These are phyloP conservation scores for Stramonita haemastoma DNA, from an alignment of 2,888 invertebrate species.

Conservation along the genomic window DNA sequence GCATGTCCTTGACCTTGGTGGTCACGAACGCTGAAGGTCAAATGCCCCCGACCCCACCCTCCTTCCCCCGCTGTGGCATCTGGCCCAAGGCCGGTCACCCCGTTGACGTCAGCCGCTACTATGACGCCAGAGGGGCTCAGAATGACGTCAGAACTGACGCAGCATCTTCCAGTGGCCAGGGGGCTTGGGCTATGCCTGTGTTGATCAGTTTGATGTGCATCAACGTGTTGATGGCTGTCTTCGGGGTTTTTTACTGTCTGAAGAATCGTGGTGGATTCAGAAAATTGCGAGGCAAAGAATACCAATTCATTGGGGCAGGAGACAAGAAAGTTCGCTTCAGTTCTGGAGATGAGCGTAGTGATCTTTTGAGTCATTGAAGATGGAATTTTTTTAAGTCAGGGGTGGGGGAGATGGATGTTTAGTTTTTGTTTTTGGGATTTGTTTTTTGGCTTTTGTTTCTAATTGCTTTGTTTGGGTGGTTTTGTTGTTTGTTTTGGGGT, in stretches of 20 bases:
- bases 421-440: too few relatives aligned
- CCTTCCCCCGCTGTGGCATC: conserved; percentile 38
- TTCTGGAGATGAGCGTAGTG: not conserved
- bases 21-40: conserved; percentile 83
- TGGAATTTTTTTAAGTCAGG: too few relatives aligned
- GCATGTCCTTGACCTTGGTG: conserved; percentile 91
- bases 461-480: too few relatives aligned
- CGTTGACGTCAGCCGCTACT: not conserved
- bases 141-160: not conserved
- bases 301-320: not conserved
- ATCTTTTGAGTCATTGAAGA: not conserved
- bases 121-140: not conserved
- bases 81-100: conserved; percentile 15
- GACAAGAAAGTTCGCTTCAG: not conserved
- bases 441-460: too few relatives aligned
- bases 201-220: not conserved
- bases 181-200: not conserved
- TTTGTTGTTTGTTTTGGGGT: too few relatives aligned
- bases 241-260: not conserved
- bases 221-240: not conserved
- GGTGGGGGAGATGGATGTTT: too few relatives aligned
- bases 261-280: not conserved
- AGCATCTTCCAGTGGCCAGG: not conserved
- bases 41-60: not conserved
- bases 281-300: not conserved